Evolutionary conservation across 2,797 vertebrate species (phyloP), one percentile per base, ranked within the genome.

Genomic region (Meda fulgida): DNA sequence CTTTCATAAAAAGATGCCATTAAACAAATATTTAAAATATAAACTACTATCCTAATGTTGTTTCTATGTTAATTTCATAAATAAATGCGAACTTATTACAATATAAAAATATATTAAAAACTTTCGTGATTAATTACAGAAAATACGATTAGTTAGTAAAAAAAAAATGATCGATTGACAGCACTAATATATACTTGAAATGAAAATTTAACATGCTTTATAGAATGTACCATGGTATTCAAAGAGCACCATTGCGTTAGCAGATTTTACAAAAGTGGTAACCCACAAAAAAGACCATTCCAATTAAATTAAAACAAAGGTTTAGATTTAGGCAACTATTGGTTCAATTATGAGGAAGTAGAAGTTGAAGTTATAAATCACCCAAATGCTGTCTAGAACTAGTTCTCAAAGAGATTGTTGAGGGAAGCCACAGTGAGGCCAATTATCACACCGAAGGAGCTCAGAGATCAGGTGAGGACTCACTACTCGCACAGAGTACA

Each of bases 401-500:
- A 18, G n/a, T 26, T 71, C 34, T 38, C n/a, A 29, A 4, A 16
- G 7, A 60, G 53, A 40, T 55, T 71, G 40, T 40, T 63, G 26
- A 72, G 51, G 73, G 40, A 82, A 82, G 40, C 55, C 80, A 73
- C 80, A 63, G 26, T 73, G 80, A 82, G 58, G 40, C 77, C 78
- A 66, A 76, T 76, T 76, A 53, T 83, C 55, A 82, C 70, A 75
- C 7, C 19, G 29, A 51, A 75, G 40, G 70, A 51, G 81, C 58
- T 51, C 81, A 38, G 72, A 67, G 71, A 53, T 66, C 43, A 67
- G 69, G 19, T 73, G 29, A 73, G 29, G 38, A 72, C 53, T 18
- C 69, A 34, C 14, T 46, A 58, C 48, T 55, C 34, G 51, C 4
- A 72, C 36, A 83, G 70, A 78, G 9, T 34, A 14, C 60, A 66